A percentile compares a stretch with the other conserved stretches of the same genome.
Evolutionary conservation across 1,140 invertebrate species (phyloP).

Genomic region (Apolygus lucorum): DNA sequence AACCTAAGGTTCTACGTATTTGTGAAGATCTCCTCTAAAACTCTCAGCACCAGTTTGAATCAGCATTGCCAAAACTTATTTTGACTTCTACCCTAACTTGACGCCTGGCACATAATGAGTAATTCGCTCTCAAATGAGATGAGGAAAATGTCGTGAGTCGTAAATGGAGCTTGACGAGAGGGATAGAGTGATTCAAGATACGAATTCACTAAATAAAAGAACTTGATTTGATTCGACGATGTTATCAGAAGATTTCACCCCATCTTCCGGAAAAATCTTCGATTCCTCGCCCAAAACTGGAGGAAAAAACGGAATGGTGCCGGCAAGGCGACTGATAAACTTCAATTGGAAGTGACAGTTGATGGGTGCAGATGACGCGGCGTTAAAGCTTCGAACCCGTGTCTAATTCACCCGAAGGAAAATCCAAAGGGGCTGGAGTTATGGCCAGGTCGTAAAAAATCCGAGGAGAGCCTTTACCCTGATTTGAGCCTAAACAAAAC

Average conservation of each 20-base stretch:
- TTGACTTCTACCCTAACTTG: too few species aligned
- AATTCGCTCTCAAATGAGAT: too few species aligned
- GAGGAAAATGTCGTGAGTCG: too few species aligned
- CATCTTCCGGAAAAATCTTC: too few species aligned
- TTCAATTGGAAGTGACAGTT: constrained; percentile 14
- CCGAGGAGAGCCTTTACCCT: neutral
- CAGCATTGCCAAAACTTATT: too few species aligned
- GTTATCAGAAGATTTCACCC: neutral
- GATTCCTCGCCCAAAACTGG: neutral
- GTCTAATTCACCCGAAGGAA: constrained; percentile 1
- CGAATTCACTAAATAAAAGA: neutral
- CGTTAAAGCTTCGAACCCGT: neutral
- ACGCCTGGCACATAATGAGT: too few species aligned
- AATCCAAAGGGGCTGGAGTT: neutral
- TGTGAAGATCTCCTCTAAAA: too few species aligned
- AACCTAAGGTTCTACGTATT: too few species aligned
- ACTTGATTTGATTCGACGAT: neutral
- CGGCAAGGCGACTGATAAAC: neutral
- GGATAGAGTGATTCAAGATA: too few species aligned
- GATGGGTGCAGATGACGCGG: constrained; percentile 12
- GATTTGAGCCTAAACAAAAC: constrained; percentile 13
- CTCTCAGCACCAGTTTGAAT: too few species aligned
- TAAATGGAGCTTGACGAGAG: too few species aligned
- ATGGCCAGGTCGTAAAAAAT: constrained; percentile 5
- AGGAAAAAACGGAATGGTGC: neutral